A percentile compares a stretch with the other conserved stretches of the same genome.
Conservation (phyloP, 2,113 vertebrate genomes). For the Grallaria varia region DNA sequence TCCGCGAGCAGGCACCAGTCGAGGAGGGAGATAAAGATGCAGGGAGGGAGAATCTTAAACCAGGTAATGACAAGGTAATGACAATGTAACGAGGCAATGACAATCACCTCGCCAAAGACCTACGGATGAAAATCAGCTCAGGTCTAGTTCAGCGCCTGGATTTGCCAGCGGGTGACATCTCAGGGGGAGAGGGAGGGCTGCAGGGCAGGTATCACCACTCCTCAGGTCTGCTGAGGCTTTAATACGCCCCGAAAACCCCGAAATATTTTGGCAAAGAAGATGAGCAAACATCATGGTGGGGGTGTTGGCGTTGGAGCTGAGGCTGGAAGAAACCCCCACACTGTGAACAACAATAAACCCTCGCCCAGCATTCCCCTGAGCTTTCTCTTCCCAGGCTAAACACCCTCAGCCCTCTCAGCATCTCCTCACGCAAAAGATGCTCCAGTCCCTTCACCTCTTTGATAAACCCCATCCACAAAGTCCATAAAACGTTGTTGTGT, state of each 20-base stretch:
- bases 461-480: not conserved
- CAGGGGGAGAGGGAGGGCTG: not conserved
- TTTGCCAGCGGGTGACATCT: not conserved
- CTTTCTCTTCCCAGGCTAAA: not conserved
- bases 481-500: not conserved
- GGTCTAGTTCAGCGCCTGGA: not conserved
- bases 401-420: not conserved
- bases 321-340: not conserved
- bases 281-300: not conserved
- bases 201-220: not conserved
- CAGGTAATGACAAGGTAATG: not conserved
- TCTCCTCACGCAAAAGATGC: not conserved
- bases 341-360: not conserved
- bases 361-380: not conserved
- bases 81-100: not conserved
- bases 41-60: not conserved
- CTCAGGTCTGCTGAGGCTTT: not conserved
- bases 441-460: not conserved
- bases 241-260: accelerated
- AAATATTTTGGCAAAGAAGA: too few relatives aligned
- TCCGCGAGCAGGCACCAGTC: not conserved
- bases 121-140: not conserved
- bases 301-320: not conserved
- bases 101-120: not conserved
- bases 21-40: not conserved